Evolutionary conservation across 2,888 invertebrate genomes (phyloP).

Genomic region (Ditylenchus weischeri): DNA sequence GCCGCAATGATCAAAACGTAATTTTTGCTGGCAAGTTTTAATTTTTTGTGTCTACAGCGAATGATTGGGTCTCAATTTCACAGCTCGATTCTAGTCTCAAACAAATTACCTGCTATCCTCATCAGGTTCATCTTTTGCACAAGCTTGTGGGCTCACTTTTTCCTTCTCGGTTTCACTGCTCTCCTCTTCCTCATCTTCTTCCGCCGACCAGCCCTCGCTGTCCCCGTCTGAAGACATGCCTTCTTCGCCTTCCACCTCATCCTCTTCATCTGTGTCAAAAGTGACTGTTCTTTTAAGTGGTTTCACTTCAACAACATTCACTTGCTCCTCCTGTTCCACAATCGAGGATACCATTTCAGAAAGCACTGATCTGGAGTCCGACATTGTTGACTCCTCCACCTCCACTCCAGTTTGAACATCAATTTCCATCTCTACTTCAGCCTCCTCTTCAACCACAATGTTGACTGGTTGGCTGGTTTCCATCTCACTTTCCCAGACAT

Average conservation of each 20-base stretch:
- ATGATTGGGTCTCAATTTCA: too few species aligned
- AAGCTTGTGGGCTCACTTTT: not conserved
- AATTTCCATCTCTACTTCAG: not conserved
- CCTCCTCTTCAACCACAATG: not conserved
- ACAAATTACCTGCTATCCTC: constrained; percentile 7
- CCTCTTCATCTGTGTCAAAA: constrained; percentile 2
- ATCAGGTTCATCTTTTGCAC: not conserved
- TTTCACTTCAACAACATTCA: not conserved
- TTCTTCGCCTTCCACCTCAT: constrained; percentile 3
- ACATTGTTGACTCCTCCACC: too few species aligned
- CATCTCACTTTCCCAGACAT: not conserved
- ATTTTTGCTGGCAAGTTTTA: too few species aligned
- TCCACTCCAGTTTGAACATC: not conserved
- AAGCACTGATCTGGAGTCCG: not conserved
- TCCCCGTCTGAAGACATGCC: too few species aligned
- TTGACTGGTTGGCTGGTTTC: not conserved
- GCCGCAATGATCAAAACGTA: too few species aligned
- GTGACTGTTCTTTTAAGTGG: too few species aligned
- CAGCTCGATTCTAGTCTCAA: not conserved
- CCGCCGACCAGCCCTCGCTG: not conserved
- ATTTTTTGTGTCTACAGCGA: too few species aligned
- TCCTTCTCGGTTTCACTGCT: constrained; percentile 1
- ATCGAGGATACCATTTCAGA: not conserved
- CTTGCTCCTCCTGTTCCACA: constrained; percentile 4
- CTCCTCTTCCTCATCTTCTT: not conserved